Base-by-base conservation (phyloP, 2,888 invertebrate species). In the Chaetoderma sp. region DNA sequence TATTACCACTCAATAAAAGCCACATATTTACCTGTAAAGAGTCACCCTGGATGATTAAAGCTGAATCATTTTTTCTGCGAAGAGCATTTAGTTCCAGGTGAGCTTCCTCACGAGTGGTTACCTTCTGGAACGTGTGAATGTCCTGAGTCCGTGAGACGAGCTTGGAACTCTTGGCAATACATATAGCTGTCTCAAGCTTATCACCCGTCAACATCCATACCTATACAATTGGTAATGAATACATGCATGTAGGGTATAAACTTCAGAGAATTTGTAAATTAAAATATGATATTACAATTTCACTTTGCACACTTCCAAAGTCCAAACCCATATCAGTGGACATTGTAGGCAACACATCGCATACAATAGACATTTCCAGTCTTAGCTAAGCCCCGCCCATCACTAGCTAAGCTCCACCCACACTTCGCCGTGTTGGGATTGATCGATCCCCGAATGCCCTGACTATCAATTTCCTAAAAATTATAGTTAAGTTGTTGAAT, bases 151-250 rank as follows among this genome's bases (percentile, higher is more conserved):
- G 90, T 0, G 93, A 92, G 59, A 96, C 94, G 61, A 99, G 89
- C 75, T 94, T 92, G 4, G 97, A 94, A 79, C 98, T 98, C 85
- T 98, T 98, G 1, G 99, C 98, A 80, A 99, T 99, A 86, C 98
- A 98, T 30, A 95, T 93, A 0, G 99, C 99, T 0, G 99, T 99
- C 88, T 99, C 99, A 70, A 98, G 85, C 88, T 91, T 92, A 80
- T 93, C 92, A 33, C 88, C 88, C 1, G 92, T 93, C 72, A 92
- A 86, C 93, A 93, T 93, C 92, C 92, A 92, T 55, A 91, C 89
- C 90, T 90, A 54, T 56, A 57, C 65, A 18, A 45, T n/a, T n/a
- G n/a, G n/a, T n/a, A n/a, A n/a, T n/a, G 52, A 39, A 49, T 16
- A 63, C 42, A 42, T 42, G n/a, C 16, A 68, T 13, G 4, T 2